Conservation (phyloP, 2,797 vertebrate species). For the Valencia hispanica region DNA sequence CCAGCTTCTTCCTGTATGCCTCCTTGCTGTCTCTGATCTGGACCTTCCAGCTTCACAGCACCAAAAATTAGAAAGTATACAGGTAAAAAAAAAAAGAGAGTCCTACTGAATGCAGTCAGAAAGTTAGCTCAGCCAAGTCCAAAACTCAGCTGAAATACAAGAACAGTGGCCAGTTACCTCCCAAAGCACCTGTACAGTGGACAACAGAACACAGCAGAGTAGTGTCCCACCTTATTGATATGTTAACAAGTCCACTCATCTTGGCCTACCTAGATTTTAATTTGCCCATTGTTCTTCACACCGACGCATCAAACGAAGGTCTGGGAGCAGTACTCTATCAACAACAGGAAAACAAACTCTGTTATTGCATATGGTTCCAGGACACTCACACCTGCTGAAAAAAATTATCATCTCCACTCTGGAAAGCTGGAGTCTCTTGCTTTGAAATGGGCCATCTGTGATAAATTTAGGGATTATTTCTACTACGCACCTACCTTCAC, state of each 20-base stretch:
- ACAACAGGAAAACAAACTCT: slow-evolving; percentile 14
- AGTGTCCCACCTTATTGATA: slow-evolving; percentile 3
- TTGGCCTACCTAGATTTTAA: slow-evolving; percentile 20
- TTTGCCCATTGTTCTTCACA: slow-evolving; percentile 21
- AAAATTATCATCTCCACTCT: not conserved
- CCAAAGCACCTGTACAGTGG: not conserved
- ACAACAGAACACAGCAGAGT: slow-evolving; percentile 10
- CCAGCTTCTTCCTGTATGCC: too few relatives aligned
- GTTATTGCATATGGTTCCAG: slow-evolving; percentile 27
- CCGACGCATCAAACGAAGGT: slow-evolving; percentile 30
- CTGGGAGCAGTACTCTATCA: slow-evolving; percentile 41
- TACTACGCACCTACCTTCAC: not conserved
- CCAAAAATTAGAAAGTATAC: too few relatives aligned
- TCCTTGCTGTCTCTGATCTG: too few relatives aligned
- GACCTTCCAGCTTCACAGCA: too few relatives aligned
- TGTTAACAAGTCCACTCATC: slow-evolving; percentile 19
- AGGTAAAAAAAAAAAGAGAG: too few relatives aligned
- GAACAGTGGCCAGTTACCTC: not conserved
- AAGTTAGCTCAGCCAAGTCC: too few relatives aligned
- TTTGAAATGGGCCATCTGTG: not conserved
- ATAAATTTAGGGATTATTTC: not conserved
- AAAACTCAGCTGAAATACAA: not conserved
- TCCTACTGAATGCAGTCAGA: not conserved
- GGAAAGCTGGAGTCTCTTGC: not conserved
- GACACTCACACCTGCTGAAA: slow-evolving; percentile 1